These are phyloP conservation scores for Carlito syrichta DNA, from an alignment of 2,113 vertebrate genomes.

Conservation along the genomic window DNA sequence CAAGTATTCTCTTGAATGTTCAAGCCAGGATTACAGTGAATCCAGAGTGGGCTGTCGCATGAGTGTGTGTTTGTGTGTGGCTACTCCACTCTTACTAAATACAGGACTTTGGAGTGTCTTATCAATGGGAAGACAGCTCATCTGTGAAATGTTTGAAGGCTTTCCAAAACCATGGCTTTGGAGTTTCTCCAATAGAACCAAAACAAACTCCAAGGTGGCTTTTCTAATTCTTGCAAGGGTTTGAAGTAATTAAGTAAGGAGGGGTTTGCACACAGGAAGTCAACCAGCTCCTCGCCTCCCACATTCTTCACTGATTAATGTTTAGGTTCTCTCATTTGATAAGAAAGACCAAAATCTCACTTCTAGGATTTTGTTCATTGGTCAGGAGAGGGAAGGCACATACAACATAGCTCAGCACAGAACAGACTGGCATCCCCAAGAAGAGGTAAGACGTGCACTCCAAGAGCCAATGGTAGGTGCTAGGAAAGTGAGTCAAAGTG, in stretches of 20 bases:
- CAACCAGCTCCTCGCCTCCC: background rate
- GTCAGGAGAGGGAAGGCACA: background rate
- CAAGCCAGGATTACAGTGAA: conserved; percentile 54
- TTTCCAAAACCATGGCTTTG: conserved; percentile 62
- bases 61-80: background rate
- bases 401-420: background rate
- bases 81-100: conserved; percentile 42
- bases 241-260: conserved; percentile 19
- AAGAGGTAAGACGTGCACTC: fast-evolving
- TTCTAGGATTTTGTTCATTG: background rate
- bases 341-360: conserved; percentile 38
- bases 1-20: conserved; percentile 75
- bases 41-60: conserved; percentile 30
- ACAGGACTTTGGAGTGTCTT: conserved; percentile 47
- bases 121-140: conserved; percentile 38
- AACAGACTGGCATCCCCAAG: background rate
- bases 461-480: fast-evolving
- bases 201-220: conserved; percentile 42
- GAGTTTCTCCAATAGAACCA: conserved; percentile 52
- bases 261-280: background rate
- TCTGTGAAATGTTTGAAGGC: conserved; percentile 52
- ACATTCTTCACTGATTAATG: background rate
- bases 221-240: conserved; percentile 35
- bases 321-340: background rate
- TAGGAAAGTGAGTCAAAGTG: background rate